Evolutionary conservation across 2,888 invertebrate genomes (phyloP), one percentile per base, ranked within the genome.

Genomic region (Andrena bicolor): DNA sequence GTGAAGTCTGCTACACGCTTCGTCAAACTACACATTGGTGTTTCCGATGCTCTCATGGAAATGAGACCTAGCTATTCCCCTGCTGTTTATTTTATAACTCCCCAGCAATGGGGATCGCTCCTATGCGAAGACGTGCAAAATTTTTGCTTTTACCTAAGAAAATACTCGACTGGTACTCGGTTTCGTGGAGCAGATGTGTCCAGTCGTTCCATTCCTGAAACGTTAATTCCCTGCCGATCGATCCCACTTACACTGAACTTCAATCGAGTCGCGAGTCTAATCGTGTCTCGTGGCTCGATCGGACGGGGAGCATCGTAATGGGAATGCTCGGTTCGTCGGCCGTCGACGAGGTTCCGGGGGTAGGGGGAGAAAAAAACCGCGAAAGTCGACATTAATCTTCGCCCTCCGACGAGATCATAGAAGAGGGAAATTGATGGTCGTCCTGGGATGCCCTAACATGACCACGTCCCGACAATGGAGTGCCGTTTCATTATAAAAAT

Each of bases 401-500:
- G 53, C 73, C 84, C 78, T 69, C 53, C 61, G 70, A 66, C 75
- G 76, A 84, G 88, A 89, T 86, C 82, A 82, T 75, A 66, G 85
- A 72, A 65, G 84, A 85, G 78, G 76, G 56, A 86, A 89, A 90
- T 90, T 89, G 85, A 90, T 90, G 90, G 83, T 77, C 78, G 82
- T 32, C 64, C 51, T 53, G 68, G 73, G 81, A 83, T 81, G 64
- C 65, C 78, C 58, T 77, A 78, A 60, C 80, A 64, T 56, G 69
- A 72, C 69, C 74, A 73, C 71, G 78, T 64, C 75, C 79, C 65
- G 32, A 30, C 70, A 56, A 82, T 51, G 60, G 69, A 77, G 72
- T 71, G 71, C 53, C 79, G 80, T 86, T 89, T 85, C 86, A 83
- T 90, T 88, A 89, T 84, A 89, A 90, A 90, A 90, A 89, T 90